These are phyloP conservation scores for Microctenopoma stevenorrisi DNA, from an alignment of 2,797 vertebrate species.

Conservation along the genomic window DNA sequence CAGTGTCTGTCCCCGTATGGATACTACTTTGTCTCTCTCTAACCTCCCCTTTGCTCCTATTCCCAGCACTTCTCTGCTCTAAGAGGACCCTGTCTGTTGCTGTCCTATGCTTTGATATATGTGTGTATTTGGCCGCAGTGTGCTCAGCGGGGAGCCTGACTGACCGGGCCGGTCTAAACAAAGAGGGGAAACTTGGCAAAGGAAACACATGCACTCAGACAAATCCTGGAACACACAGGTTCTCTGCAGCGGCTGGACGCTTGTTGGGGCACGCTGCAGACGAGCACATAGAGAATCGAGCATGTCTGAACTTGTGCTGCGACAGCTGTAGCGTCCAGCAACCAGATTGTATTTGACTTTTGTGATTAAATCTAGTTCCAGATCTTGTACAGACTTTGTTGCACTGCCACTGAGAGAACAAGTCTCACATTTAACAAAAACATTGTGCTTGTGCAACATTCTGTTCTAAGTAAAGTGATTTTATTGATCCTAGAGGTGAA, in stretches of 20 bases:
- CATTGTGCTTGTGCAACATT: neutral
- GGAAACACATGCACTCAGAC: slow-evolving; percentile 54
- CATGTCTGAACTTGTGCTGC: slow-evolving; percentile 60
- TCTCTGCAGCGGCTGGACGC: slow-evolving; percentile 32
- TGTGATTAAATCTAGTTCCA: slow-evolving; percentile 41
- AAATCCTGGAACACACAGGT: slow-evolving; percentile 47
- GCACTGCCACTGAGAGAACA: neutral
- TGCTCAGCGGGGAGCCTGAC: slow-evolving; percentile 76
- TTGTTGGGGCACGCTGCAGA: slow-evolving; percentile 37
- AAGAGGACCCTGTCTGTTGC: slow-evolving; percentile 63
- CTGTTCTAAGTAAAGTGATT: neutral
- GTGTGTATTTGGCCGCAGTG: slow-evolving; percentile 80
- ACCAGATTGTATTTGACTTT: slow-evolving; percentile 35
- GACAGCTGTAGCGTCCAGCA: slow-evolving; percentile 32
- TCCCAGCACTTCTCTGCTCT: slow-evolving; percentile 66
- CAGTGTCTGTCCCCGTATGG: neutral
- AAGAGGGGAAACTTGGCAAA: slow-evolving; percentile 87
- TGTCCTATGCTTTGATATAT: slow-evolving; percentile 73
- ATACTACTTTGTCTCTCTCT: slow-evolving; percentile 25
- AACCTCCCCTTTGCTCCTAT: slow-evolving; percentile 47
- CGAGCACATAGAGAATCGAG: slow-evolving; percentile 43
- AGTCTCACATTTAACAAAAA: slow-evolving; percentile 8
- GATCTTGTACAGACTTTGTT: slow-evolving; percentile 19
- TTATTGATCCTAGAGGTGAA: neutral
- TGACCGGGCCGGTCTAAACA: slow-evolving; percentile 82